Base-by-base conservation (phyloP, 2,888 invertebrate species). In the Eupithecia tripunctaria region DNA sequence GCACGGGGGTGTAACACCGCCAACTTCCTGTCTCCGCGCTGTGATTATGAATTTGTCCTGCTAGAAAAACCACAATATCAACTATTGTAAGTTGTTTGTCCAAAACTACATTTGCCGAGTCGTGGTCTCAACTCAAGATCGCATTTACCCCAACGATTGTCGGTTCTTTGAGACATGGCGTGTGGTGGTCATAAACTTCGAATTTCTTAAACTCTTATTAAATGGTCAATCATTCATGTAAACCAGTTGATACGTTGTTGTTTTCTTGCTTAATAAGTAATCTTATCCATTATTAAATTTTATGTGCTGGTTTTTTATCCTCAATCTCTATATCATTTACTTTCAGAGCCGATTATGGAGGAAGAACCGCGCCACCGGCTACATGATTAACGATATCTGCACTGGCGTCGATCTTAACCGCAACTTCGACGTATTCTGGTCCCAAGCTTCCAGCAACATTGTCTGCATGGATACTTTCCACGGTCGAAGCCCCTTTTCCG, bases 351-450 rank as follows among this genome's bases (percentile, higher is more conserved):
- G 96, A 14, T 89, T 96, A 77, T 97, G 97, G 96, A 95, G 97
- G 27, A 97, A 97, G 84, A 97, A 96, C 0, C 95, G 96, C 0
- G 95, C 95, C 0, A 94, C 92, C 0, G 83, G 89, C 76, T 84
- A 89, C 65, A 0, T 56, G 0, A 82, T 84, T 21, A 78, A 88
- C 3, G 27, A 43, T 25, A 1, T 85, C 0, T 97, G 97, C 79
- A 88, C 89, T 4, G 97, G 97, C 14, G 96, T 96, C 0, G 97
- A 98, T 83, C 95, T 96, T 0, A 97, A 97, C 86, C 93, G 97
- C 1, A 97, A 98, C 89, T 98, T 96, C 81, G 96, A 95, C 70
- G 95, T 95, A 82, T 91, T 95, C 76, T 97, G 97, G 97, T 95
- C 94, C 85, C 93, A 88, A 75, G 97, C 96, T 0, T 93, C 95